Evolutionary conservation across 2,113 vertebrate species (phyloP).

Genomic region (Ictidomys tridecemlineatus): DNA sequence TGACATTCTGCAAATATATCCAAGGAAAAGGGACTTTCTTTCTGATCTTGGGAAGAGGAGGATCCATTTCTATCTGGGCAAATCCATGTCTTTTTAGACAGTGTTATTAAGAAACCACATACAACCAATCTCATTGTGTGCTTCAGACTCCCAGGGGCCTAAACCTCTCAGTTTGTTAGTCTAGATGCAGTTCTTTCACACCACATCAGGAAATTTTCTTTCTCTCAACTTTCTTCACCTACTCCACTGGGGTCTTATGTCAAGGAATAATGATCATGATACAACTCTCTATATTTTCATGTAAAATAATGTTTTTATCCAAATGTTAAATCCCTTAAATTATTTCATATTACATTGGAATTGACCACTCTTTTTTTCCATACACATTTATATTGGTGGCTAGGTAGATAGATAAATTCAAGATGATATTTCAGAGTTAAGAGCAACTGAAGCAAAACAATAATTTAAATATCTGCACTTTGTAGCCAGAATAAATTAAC

Average conservation of each 20-base stretch:
- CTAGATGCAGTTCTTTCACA: background rate
- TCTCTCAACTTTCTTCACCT: background rate
- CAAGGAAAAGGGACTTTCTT: background rate
- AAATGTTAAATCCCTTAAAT: background rate
- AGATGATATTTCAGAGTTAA: background rate
- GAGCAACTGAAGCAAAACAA: background rate
- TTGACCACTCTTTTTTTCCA: background rate
- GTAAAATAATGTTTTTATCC: background rate
- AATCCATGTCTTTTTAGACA: background rate
- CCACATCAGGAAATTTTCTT: background rate
- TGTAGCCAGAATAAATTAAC: background rate
- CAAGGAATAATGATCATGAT: background rate
- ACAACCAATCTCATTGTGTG: background rate
- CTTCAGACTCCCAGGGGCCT: background rate
- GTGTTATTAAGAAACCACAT: background rate
- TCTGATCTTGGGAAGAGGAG: background rate
- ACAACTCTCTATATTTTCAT: background rate
- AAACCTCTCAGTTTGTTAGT: background rate
- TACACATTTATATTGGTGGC: background rate
- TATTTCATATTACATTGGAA: conserved; percentile 3
- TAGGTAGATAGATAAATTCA: background rate
- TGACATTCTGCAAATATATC: background rate
- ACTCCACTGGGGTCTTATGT: background rate
- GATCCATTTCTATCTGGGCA: background rate
- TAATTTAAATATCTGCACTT: conserved; percentile 41